Evolutionary conservation across 2,113 vertebrate genomes (phyloP).

Genomic region (Promerops cafer): DNA sequence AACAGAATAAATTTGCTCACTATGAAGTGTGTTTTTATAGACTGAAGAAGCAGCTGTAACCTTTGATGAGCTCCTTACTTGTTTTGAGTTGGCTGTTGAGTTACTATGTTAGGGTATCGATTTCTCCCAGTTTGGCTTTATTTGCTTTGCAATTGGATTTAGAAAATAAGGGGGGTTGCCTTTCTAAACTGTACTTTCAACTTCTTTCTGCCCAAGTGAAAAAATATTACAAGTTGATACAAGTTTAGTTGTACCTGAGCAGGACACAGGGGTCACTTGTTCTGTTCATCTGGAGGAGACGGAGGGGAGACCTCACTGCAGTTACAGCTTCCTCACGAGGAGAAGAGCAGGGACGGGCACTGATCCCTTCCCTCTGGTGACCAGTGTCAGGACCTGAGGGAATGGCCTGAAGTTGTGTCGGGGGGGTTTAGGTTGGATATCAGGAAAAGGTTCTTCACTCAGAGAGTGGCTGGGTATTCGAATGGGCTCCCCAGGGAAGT

Average conservation of each 20-base stretch:
- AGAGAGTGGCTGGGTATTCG: fast-evolving
- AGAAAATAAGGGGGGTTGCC: fast-evolving
- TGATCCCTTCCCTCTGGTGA: not conserved
- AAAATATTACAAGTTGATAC: no score
- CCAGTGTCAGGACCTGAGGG: fast-evolving
- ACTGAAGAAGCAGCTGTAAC: not conserved
- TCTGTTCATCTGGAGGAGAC: not conserved
- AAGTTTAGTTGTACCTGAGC: not conserved
- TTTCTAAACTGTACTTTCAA: not conserved
- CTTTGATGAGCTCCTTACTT: not conserved
- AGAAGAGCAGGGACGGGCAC: not conserved
- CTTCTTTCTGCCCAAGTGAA: not conserved
- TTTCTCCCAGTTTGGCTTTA: not conserved
- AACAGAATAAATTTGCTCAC: not conserved
- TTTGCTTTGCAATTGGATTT: not conserved
- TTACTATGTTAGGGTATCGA: not conserved
- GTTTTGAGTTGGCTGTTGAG: not conserved
- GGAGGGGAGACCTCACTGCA: not conserved
- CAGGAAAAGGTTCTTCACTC: not conserved
- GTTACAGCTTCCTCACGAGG: fast-evolving
- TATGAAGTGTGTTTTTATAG: not conserved
- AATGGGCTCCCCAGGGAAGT: not conserved
- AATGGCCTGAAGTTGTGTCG: not conserved
- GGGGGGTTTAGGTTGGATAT: not conserved
- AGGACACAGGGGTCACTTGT: no score